Evolutionary conservation across 2,113 vertebrate genomes (phyloP).

Genomic region (Mixornis gularis): DNA sequence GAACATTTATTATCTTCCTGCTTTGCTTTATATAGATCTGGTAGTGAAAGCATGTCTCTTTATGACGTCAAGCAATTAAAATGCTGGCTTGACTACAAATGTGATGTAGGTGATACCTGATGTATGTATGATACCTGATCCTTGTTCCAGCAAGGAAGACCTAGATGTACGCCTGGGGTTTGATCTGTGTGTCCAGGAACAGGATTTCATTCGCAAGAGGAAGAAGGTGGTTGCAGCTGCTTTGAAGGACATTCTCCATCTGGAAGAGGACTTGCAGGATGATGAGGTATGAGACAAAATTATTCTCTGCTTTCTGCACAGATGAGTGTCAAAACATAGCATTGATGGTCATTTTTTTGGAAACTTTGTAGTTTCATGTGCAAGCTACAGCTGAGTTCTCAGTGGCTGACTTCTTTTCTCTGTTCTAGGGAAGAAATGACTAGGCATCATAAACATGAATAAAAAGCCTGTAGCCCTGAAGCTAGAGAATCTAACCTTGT

Average conservation of each 20-base stretch:
- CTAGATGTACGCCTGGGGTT: constrained; percentile 76
- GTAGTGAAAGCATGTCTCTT: not conserved
- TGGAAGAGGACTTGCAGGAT: constrained; percentile 62
- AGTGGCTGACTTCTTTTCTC: not conserved
- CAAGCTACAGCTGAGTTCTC: not conserved
- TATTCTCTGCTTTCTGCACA: not conserved
- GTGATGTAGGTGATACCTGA: not conserved
- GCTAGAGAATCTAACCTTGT: not conserved
- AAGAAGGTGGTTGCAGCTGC: constrained; percentile 67
- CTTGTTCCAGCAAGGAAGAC: constrained; percentile 51
- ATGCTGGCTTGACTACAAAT: not conserved
- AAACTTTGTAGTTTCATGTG: not conserved
- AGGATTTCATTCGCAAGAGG: constrained; percentile 76
- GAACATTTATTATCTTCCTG: not conserved
- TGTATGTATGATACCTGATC: not conserved
- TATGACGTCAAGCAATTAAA: not conserved
- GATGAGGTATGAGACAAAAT: constrained; percentile 63
- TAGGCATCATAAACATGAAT: not conserved
- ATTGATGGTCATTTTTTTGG: not conserved
- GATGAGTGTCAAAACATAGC: not conserved
- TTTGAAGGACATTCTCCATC: constrained; percentile 73
- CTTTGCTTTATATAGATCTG: not conserved
- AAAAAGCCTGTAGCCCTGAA: not conserved
- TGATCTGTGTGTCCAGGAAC: constrained; percentile 75
- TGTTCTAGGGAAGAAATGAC: not conserved